These are phyloP conservation scores for Oasisia sp. DNA, from an alignment of 2,888 invertebrate genomes.

Conservation along the genomic window DNA sequence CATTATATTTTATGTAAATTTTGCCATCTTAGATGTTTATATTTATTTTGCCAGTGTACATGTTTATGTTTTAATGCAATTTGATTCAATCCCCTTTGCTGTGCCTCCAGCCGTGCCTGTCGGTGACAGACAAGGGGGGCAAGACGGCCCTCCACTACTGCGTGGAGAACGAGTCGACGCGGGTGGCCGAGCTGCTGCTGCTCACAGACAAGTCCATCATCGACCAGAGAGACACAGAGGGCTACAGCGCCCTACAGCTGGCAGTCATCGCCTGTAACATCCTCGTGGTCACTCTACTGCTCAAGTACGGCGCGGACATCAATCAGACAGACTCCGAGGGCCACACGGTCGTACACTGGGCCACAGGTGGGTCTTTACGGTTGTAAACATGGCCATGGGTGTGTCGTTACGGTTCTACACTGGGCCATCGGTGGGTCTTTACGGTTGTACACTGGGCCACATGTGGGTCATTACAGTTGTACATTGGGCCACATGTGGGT, in stretches of 20 bases:
- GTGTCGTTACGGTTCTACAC: no score
- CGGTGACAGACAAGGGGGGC: conserved; percentile 49
- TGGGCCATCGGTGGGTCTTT: no score
- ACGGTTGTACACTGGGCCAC: no score
- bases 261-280: conserved; percentile 74
- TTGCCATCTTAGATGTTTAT: no score
- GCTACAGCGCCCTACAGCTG: conserved; percentile 93
- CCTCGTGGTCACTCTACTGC: conserved; percentile 76
- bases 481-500: no score
- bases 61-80: no score
- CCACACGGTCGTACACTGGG: conserved; percentile 97
- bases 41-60: no score
- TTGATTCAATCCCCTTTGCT: no score
- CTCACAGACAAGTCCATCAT: conserved; percentile 76
- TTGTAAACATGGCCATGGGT: no score
- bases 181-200: conserved; percentile 79
- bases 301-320: conserved; percentile 89
- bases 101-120: conserved; percentile 22
- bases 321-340: conserved; percentile 91
- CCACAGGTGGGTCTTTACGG: conserved; percentile 78
- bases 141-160: conserved; percentile 92
- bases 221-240: conserved; percentile 71
- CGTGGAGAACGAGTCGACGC: conserved; percentile 75
- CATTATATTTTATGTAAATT: no score
- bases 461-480: no score